phyloP scores from a whole-genome alignment of 2,888 invertebrate genomes.

The Ferrisia virgata region DNA sequence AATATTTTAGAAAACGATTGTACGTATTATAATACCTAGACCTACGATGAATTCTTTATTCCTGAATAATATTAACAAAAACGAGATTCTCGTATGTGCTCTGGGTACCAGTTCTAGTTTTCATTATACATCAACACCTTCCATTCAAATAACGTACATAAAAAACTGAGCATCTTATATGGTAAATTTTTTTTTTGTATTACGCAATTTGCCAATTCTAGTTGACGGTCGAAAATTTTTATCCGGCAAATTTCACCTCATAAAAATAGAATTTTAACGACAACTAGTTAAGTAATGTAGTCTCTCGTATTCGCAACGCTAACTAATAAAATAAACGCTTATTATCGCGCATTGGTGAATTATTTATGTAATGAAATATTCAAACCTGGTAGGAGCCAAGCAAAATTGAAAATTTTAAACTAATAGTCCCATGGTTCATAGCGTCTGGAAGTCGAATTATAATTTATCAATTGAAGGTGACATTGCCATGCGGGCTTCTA shows the following conservation, averaged over 20 bases:
- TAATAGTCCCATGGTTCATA: neutral
- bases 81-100: too few relatives aligned
- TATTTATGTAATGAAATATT: neutral
- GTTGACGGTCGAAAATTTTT: neutral
- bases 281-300: neutral
- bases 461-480: neutral
- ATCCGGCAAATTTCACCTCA: neutral
- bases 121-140: too few relatives aligned
- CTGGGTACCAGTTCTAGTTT: too few relatives aligned
- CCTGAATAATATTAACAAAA: too few relatives aligned
- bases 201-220: neutral
- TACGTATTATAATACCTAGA: too few relatives aligned
- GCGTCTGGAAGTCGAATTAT: neutral
- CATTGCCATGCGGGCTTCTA: neutral
- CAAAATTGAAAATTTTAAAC: neutral
- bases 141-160: too few relatives aligned
- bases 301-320: neutral
- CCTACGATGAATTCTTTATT: too few relatives aligned
- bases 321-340: neutral
- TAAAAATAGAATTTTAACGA: neutral
- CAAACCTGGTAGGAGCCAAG: neutral
- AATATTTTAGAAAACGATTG: too few relatives aligned
- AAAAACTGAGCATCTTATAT: too few relatives aligned
- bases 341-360: neutral
- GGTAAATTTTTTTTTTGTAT: too few relatives aligned